Conservation (phyloP, 2,888 invertebrate genomes). For the Microctonus aethiopoides region DNA sequence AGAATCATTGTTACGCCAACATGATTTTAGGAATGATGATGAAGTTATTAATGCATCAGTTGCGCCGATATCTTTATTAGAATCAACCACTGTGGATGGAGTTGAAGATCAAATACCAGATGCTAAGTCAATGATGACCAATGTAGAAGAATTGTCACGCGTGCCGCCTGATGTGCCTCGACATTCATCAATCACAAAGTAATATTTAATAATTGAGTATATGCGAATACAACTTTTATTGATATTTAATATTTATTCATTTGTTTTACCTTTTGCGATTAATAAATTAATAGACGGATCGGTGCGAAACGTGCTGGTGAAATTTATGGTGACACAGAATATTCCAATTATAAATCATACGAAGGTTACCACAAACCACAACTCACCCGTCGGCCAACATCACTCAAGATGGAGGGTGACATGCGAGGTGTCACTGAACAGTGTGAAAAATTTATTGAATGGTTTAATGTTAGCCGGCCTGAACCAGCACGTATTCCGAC, state of each 20-base stretch:
- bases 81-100: not conserved
- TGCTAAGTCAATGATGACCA: conserved; percentile 50
- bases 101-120: conserved; percentile 27
- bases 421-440: conserved; percentile 68
- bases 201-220: not conserved
- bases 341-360: conserved; percentile 68
- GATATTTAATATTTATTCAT: not conserved
- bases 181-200: conserved; percentile 53
- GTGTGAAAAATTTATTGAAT: conserved; percentile 65
- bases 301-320: conserved; percentile 57
- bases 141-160: conserved; percentile 43
- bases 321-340: conserved; percentile 66
- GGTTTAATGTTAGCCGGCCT: conserved; percentile 64
- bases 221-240: not conserved
- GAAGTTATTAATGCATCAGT: not conserved
- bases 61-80: not conserved
- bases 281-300: conserved; percentile 48
- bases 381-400: conserved; percentile 66
- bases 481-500: conserved; percentile 65
- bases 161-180: conserved; percentile 36
- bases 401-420: conserved; percentile 69
- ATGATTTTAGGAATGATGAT: not conserved
- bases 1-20: conserved; percentile 45
- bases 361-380: conserved; percentile 66
- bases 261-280: not conserved